These are phyloP conservation scores for Pissodes strobi DNA, from an alignment of 1,140 invertebrate species.

Conservation along the genomic window DNA sequence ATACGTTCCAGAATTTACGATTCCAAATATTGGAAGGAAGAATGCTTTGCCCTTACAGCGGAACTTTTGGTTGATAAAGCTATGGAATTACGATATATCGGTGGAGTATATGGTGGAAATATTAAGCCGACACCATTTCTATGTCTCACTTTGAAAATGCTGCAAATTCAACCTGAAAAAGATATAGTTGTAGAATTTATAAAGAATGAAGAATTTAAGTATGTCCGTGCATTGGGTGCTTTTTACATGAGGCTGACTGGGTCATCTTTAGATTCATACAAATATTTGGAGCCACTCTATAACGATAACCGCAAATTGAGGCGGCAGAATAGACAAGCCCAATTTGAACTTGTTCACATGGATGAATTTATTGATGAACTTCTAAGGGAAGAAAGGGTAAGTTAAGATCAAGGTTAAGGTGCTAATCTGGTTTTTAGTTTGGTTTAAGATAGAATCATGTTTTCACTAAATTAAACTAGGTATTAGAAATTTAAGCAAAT, in stretches of 20 bases:
- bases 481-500: too few species aligned
- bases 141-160: conserved; percentile 96
- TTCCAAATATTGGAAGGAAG: conserved; percentile 99
- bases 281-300: conserved; percentile 97
- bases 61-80: conserved; percentile 98
- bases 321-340: conserved; percentile 83
- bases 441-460: too few species aligned
- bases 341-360: conserved; percentile 90
- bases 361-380: conserved; percentile 98
- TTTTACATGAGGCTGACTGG: conserved; percentile 95
- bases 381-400: too few species aligned
- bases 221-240: conserved; percentile 94
- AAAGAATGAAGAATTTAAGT: conserved; percentile 99
- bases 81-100: conserved; percentile 91
- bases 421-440: too few species aligned
- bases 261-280: conserved; percentile 94
- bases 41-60: conserved; percentile 98
- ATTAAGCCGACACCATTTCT: conserved; percentile 98
- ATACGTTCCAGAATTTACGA: conserved; percentile 98
- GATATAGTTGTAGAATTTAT: conserved; percentile 99
- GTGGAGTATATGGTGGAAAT: conserved; percentile 96
- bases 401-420: too few species aligned
- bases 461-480: too few species aligned
- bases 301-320: conserved; percentile 97
- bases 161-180: conserved; percentile 99